These are phyloP conservation scores for Pachypsylla venusta DNA, from an alignment of 1,140 invertebrate genomes.

Conservation along the genomic window DNA sequence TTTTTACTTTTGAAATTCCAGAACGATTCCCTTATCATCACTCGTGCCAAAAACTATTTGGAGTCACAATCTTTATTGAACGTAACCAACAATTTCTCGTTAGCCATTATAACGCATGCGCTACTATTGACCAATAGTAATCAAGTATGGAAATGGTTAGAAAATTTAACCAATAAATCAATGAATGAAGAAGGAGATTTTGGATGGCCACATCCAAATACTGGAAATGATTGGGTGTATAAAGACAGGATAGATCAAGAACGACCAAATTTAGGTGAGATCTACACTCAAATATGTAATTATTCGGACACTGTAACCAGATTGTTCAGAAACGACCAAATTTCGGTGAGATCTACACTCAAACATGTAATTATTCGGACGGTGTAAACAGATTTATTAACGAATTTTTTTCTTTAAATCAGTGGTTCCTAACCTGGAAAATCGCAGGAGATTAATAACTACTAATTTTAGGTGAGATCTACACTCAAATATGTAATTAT, in stretches of 20 bases:
- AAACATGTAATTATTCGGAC: too few species aligned
- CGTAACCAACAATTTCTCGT: constrained; percentile 36
- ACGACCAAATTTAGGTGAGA: too few species aligned
- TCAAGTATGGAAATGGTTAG: constrained; percentile 35
- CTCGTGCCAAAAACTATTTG: constrained; percentile 37
- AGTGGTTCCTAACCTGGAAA: too few species aligned
- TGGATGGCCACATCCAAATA: constrained; percentile 36
- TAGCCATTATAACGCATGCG: constrained; percentile 39
- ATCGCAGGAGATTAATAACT: too few species aligned
- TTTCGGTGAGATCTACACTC: too few species aligned
- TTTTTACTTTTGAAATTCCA: constrained; percentile 26
- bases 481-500: too few species aligned
- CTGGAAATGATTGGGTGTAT: constrained; percentile 23
- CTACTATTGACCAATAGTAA: constrained; percentile 39
- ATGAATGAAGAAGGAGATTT: constrained; percentile 47
- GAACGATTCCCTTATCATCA: constrained; percentile 34
- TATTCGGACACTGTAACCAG: too few species aligned
- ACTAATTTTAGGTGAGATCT: too few species aligned
- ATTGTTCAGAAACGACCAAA: too few species aligned
- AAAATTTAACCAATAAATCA: constrained; percentile 38
- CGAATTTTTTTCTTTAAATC: too few species aligned
- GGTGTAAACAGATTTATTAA: too few species aligned
- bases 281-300: too few species aligned
- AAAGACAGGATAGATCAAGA: constrained; percentile 20
- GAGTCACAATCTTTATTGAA: constrained; percentile 36